phyloP scores from a whole-genome alignment of 2,888 invertebrate genomes.

The Lasioglossum zephyrum region DNA sequence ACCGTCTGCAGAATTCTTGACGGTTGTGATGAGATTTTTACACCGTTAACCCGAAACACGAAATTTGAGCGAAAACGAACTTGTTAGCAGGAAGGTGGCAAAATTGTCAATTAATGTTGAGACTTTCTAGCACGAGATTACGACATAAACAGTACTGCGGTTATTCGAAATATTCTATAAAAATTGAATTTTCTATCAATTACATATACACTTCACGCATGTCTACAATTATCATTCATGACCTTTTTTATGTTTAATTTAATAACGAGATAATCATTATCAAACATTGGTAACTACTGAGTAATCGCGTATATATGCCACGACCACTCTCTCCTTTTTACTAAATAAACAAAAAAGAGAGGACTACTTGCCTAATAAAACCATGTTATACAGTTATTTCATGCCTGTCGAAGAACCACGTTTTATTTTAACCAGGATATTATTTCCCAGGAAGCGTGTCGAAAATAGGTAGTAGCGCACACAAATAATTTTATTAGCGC shows the following conservation, averaged over 20 bases:
- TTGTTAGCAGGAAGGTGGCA: too few species aligned
- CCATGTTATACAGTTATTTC: not conserved
- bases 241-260: not conserved
- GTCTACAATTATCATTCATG: not conserved
- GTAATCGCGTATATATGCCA: too few species aligned
- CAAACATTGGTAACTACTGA: too few species aligned
- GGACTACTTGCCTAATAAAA: not conserved
- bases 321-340: too few species aligned
- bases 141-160: not conserved
- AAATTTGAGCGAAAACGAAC: too few species aligned
- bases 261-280: not conserved
- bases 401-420: not conserved
- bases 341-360: too few species aligned
- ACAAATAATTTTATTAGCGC: not conserved
- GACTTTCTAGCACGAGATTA: not conserved
- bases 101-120: too few species aligned
- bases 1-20: too few species aligned
- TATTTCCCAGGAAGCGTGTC: not conserved
- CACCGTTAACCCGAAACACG: too few species aligned
- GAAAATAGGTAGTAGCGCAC: not conserved
- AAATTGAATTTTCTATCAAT: not conserved
- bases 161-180: not conserved
- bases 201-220: not conserved
- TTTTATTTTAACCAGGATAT: not conserved
- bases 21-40: too few species aligned